Conservation (phyloP, 2,797 vertebrate species). For the Astyanax mexicanus region DNA sequence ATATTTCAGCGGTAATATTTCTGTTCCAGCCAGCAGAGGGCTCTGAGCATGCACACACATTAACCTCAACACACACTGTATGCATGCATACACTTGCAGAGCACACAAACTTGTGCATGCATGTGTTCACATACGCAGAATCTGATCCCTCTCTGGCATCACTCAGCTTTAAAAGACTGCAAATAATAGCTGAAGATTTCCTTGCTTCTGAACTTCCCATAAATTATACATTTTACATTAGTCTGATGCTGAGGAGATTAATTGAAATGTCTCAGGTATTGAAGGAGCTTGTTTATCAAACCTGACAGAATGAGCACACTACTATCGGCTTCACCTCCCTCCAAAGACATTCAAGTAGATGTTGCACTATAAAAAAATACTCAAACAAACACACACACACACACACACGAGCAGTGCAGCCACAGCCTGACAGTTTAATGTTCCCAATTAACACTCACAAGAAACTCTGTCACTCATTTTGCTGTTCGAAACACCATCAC, state of each 20-base stretch:
- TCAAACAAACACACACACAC: neutral
- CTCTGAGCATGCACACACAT: neutral
- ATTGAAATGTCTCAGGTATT: neutral
- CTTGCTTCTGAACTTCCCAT: conserved; percentile 5
- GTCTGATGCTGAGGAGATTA: neutral
- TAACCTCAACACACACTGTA: conserved; percentile 20
- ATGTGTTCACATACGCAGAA: conserved; percentile 9
- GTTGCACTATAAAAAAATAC: neutral
- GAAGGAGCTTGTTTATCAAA: conserved; percentile 25
- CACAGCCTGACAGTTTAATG: neutral
- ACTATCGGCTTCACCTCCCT: conserved; percentile 1
- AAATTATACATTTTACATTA: conserved; percentile 5
- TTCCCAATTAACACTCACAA: neutral
- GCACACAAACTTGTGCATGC: neutral
- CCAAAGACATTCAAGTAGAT: neutral
- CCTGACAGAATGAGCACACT: conserved; percentile 27
- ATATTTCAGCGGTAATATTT: neutral
- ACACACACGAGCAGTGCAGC: neutral
- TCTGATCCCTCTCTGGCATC: conserved; percentile 6
- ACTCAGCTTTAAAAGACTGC: neutral
- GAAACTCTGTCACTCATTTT: neutral
- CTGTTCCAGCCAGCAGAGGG: conserved; percentile 28
- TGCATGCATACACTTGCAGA: neutral
- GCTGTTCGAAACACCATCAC: neutral
- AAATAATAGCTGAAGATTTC: conserved; percentile 24